phyloP scores from a whole-genome alignment of 2,113 vertebrate genomes.

The Oxygymnocypris stewartii region DNA sequence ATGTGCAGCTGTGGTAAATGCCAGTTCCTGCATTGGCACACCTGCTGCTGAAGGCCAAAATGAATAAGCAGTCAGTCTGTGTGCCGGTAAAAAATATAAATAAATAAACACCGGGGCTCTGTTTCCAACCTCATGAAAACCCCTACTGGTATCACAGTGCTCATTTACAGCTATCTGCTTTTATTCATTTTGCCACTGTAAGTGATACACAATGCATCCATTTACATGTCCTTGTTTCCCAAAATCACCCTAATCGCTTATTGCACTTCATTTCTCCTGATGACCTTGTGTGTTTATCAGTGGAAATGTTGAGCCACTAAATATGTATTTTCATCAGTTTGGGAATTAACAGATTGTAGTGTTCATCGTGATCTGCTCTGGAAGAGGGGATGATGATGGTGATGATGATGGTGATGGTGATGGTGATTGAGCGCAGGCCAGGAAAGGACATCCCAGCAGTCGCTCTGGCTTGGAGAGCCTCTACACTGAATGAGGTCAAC shows the following conservation, averaged over 20 bases:
- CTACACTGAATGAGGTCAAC: constrained; percentile 47
- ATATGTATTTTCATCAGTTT: constrained; percentile 8
- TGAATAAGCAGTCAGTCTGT: constrained; percentile 35
- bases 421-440: background rate
- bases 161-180: constrained; percentile 30
- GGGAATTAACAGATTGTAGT: background rate
- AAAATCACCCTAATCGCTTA: constrained; percentile 11
- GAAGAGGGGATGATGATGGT: background rate
- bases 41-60: constrained; percentile 39
- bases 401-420: background rate
- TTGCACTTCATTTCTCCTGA: background rate
- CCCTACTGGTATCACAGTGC: constrained; percentile 8
- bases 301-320: background rate
- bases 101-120: constrained; percentile 18
- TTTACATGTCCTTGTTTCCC: background rate
- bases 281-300: constrained; percentile 18
- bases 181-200: constrained; percentile 5
- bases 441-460: constrained; percentile 11
- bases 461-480: constrained; percentile 14
- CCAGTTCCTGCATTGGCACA: constrained; percentile 32
- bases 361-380: background rate
- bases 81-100: background rate
- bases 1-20: background rate
- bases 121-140: background rate
- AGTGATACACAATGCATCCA: background rate